Evolutionary conservation across 2,888 invertebrate genomes (phyloP), one percentile per base, ranked within the genome.

Genomic region (Crocallis elinguaria): DNA sequence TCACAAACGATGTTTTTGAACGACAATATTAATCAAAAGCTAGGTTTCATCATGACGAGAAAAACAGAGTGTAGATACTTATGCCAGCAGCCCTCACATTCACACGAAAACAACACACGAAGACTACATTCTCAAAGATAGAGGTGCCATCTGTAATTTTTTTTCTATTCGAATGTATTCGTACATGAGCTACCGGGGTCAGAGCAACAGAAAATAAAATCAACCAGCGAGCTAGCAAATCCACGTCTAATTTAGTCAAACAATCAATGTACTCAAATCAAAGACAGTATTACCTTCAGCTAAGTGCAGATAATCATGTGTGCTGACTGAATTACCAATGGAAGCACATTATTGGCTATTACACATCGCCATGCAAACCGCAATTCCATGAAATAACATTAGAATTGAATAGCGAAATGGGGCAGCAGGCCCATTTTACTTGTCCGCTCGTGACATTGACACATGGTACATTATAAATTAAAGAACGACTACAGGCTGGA

Each of bases 381-480:
- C 41, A 23, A 2, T 46, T 45, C 45, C 13, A 21, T 23, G 36
- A 55, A 49, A 6, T 11, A 46, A 6, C 19, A 3, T 19, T 6
- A 25, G 12, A 17, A 21, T 13, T 35, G 12, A 32, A 9, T 9
- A 8, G 23, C 25, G 2, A 25, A 1, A 7, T n/a, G 1, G 9
- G 23, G 23, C 8, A 23, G 45, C 49, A 43, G 16, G 35, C 30
- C 43, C 51, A 56, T 56, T 57, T 59, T 56, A 30, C 57, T 46
- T 57, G 61, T 62, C 59, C 60, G n/a, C 39, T 45, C 57, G 38
- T 54, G 60, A 59, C 62, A 60, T 62, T 66, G 66, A 64, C 74
- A 71, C 56, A 63, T 49, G 64, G 60, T 79, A 68, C 73, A 82
- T 79, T 71, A 77, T 79, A 55, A 56, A 82, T 77, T 70, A 49